Evolutionary conservation across 2,113 vertebrate species (phyloP).

Genomic region (Limanda limanda): DNA sequence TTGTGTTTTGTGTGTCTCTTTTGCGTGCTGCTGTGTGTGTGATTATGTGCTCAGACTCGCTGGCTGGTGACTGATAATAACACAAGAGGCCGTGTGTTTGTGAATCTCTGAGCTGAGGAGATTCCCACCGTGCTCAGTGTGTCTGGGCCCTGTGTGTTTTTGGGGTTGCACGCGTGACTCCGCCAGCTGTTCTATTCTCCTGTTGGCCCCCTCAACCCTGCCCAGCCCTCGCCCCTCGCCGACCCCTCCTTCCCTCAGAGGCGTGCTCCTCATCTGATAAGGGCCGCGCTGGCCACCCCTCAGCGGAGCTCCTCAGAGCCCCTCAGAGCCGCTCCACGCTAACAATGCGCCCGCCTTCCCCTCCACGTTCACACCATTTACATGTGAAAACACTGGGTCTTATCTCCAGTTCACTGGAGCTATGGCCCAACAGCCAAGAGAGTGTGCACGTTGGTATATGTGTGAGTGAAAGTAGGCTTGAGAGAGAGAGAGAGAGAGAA

Average conservation of each 20-base stretch:
- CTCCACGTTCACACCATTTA: constrained; percentile 74
- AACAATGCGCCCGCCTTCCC: constrained; percentile 73
- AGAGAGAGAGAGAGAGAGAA: not conserved
- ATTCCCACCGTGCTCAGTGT: constrained; percentile 82
- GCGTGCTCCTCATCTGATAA: constrained; percentile 85
- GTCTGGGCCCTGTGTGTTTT: constrained; percentile 74
- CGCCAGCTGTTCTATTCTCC: constrained; percentile 83
- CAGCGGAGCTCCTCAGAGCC: constrained; percentile 68
- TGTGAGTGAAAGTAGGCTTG: constrained; percentile 41
- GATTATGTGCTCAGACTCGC: constrained; percentile 78
- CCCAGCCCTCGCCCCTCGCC: constrained; percentile 54
- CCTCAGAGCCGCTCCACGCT: constrained; percentile 56
- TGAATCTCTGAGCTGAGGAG: constrained; percentile 71
- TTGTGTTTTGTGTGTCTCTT: constrained; percentile 43
- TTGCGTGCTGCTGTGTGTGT: constrained; percentile 61
- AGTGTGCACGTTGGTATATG: constrained; percentile 36
- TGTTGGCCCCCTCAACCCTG: constrained; percentile 62
- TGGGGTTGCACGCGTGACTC: constrained; percentile 81
- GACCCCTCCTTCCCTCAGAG: constrained; percentile 67
- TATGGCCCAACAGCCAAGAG: constrained; percentile 67
- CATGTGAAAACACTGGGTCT: constrained; percentile 82
- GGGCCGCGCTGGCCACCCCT: constrained; percentile 66
- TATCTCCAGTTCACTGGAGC: constrained; percentile 78
- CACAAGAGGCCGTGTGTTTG: constrained; percentile 77
- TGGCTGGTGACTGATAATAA: constrained; percentile 80